Base-by-base conservation (phyloP, 2,113 vertebrate genomes). In the Chinchilla lanigera region DNA sequence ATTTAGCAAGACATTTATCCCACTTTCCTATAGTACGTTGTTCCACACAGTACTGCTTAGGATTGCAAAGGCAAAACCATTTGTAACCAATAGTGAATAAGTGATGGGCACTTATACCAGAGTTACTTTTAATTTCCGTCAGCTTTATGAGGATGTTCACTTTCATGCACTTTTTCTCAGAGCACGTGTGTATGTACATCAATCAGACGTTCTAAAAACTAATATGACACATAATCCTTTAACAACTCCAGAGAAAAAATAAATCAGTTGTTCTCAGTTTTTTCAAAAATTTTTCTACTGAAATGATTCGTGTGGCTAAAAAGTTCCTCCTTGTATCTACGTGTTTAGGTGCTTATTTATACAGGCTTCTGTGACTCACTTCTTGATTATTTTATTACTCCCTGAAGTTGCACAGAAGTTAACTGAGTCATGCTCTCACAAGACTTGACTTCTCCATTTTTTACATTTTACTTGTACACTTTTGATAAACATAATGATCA, bases 111-210 rank as follows among this genome's bases (percentile, higher is more conserved):
- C 13, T 90, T 92, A 94, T 92, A 77, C 75, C 82, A 71, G 28
- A 95, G 94, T 47, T 47, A 19, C 56, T 94, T 90, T 95, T 86
- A 30, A 50, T 94, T 93, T 94, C 78, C 92, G 47, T 96, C 58
- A 82, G 63, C 60, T 97, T 94, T 85, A n/a, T 71, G 35, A 38
- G 92, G 19, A 17, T 60, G 90, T 93, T 93, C 44, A 61, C 80
- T 88, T 93, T 75, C 75, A 67, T 5, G 11, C 47, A 44, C 30
- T 1, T 81, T 95, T 92, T 75, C 50, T 82, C 38, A 80, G 56
- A 91, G 10, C 71, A 75, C 24, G 24, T 87, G 0, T 69, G 9
- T 35, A 19, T 87, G 0, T 77, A 20, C 30, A 30, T 41, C 38
- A 35, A 61, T 41, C 60, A 93, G 85, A 87, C 26, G 22, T 63